Evolutionary conservation across 35 echinoderm and acorn worm species (phyloP), one percentile per base, ranked within the genome.

Genomic region (Ophioderma brevispina): DNA sequence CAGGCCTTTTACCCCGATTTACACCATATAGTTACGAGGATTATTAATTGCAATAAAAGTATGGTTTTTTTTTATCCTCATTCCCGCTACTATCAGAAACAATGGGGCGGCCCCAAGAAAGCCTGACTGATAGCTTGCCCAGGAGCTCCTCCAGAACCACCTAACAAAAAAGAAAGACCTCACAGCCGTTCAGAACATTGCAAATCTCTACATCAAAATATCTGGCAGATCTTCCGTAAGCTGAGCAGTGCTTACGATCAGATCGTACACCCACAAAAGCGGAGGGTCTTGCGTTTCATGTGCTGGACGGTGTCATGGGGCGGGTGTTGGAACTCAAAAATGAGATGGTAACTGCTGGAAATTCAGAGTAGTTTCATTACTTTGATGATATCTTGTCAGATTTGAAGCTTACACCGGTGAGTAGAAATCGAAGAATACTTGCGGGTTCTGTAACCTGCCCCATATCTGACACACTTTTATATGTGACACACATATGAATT

Each of bases 311-410:
- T 76, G 94, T 95, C 32, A 95, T 99, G 91, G 97, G 97, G 36
- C 84, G 97, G 46, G 84, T 95, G 36, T 42, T 99, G 40, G 97
- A 99, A 84, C 89, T 99, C n/a, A 99, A 99, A 75, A 95, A 99
- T 79, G 97, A 99, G 82, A 95, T 99, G 94, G 97, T 99, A 32
- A 88, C 95, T 13, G 80, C 95, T 31, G 97, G 95, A 63, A 93
- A 95, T 40, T 99, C 97, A 40, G 97, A 99, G n/a, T n/a, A n/a
- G 63, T 99, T 99, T 64, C 97, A 99, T 59, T 99, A 99, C 75
- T 99, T 99, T 93, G 97, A 99, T 91, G 97, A 99, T 78, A 99
- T 99, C 49, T 75, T 99, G 81, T 99, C 97, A 83, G 97, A 99
- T 83, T 86, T 99, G 32, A 99, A 99, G 56, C 78, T 99, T 17